A percentile compares a stretch with the other conserved stretches of the same genome.
Conservation (phyloP, 2,113 vertebrate genomes). For the Gobio gobio region DNA sequence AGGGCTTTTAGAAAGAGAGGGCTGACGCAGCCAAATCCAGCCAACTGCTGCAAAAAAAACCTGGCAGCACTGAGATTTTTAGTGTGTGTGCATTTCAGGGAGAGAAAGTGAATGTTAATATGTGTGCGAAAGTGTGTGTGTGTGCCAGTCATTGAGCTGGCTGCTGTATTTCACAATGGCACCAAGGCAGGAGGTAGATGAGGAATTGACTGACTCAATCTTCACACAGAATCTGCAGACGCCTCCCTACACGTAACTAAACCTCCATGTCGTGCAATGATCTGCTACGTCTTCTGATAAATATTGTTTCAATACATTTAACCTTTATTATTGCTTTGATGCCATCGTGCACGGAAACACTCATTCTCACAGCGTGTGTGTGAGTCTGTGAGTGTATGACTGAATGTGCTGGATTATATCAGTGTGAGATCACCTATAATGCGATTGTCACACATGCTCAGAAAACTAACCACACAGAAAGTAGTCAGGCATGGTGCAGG, state of each 20-base stretch:
- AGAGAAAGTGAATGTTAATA: slow-evolving; percentile 32
- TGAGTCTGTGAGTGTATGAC: neutral
- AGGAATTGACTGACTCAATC: slow-evolving; percentile 32
- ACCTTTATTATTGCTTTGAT: slow-evolving; percentile 1
- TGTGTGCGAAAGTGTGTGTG: slow-evolving; percentile 30
- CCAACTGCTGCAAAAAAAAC: slow-evolving; percentile 41
- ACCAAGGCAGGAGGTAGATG: slow-evolving; percentile 13
- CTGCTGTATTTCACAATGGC: slow-evolving; percentile 52
- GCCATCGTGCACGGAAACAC: neutral
- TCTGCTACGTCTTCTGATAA: neutral
- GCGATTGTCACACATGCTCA: slow-evolving; percentile 31
- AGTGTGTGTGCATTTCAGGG: slow-evolving; percentile 34
- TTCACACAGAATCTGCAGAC: slow-evolving; percentile 8
- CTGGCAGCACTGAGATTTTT: slow-evolving; percentile 32
- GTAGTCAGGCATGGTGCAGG: slow-evolving; percentile 50
- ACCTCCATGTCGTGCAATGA: neutral
- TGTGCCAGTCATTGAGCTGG: slow-evolving; percentile 45
- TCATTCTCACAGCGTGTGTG: neutral
- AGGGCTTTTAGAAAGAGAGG: slow-evolving; percentile 36
- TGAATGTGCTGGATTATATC: neutral
- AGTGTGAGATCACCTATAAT: slow-evolving; percentile 49
- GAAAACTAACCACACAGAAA: slow-evolving; percentile 10
- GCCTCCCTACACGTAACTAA: neutral
- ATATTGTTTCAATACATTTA: neutral
- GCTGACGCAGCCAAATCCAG: slow-evolving; percentile 48